Evolutionary conservation across 2,797 vertebrate genomes (phyloP), one percentile per base, ranked within the genome.

Genomic region (Myotis daubentonii): DNA sequence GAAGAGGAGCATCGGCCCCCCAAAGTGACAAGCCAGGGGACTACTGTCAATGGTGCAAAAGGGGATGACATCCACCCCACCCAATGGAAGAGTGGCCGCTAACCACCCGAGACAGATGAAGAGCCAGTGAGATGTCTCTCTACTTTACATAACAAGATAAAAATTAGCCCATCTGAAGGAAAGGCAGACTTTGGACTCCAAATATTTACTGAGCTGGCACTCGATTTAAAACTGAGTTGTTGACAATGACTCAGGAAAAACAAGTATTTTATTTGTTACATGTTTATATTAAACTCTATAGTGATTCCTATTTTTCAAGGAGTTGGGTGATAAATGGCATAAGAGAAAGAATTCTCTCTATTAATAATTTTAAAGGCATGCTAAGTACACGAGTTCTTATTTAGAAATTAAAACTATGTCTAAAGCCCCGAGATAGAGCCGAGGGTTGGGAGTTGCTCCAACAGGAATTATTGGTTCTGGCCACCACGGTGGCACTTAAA

Each of bases 201-300:
- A 93, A 93, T 95, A 94, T 89, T 93, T 93, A 94, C 79, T 74
- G 70, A 89, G 70, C 38, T 96, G 87, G 84, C 93, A 78, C 49
- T 38, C 60, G 75, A n/a, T 90, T 93, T 49, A 57, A 28, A 87
- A 90, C 66, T 49, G 62, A 95, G 78, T 75, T 83, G 75, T 68
- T 86, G 87, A 87, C 83, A 81, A 57, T 79, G 93, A 95, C 89
- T 94, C 81, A 93, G 82, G 87, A 75, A 89, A 93, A 97, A 87
- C 23, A 71, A 92, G 68, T 11, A 91, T 85, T 70, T 93, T 88
- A 85, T 82, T 36, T 66, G 79, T 65, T 47, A 85, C 19, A 55
- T 30, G 51, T 87, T 90, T 78, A 91, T n/a, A 23, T 51, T 87
- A 66, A 91, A 80, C 82, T 41, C 83, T 33, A 91, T 12, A 49